Evolutionary conservation across 2,888 invertebrate genomes (phyloP).

Genomic region (Gisinianus flammeolus): DNA sequence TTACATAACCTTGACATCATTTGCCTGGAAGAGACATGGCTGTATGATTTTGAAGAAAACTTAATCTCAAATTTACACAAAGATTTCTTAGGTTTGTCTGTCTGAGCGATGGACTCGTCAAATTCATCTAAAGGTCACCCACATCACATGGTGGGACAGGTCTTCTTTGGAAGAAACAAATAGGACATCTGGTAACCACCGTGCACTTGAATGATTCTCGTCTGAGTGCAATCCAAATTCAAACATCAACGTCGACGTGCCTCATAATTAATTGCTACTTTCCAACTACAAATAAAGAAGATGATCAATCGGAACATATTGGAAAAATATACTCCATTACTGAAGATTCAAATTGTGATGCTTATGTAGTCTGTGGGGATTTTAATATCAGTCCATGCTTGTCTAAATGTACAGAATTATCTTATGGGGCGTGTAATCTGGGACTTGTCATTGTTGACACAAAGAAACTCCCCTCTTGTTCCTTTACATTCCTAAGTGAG

Average conservation of each 20-base stretch:
- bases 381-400: not conserved
- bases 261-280: not conserved
- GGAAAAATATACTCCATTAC: not conserved
- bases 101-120: not conserved
- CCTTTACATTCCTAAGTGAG: not conserved
- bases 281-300: not conserved
- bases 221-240: not conserved
- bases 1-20: not conserved
- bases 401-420: not conserved
- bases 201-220: not conserved
- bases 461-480: not conserved
- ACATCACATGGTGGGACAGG: not conserved
- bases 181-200: not conserved
- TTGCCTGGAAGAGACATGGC: not conserved
- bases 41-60: not conserved
- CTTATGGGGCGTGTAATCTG: not conserved
- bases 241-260: not conserved
- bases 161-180: not conserved
- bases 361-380: not conserved
- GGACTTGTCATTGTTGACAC: not conserved
- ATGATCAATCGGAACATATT: not conserved
- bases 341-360: not conserved
- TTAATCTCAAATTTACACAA: not conserved
- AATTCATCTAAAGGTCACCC: not conserved
- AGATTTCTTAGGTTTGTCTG: not conserved